phyloP scores from a whole-genome alignment of 2,888 invertebrate species.

The Exocentrus adspersus region DNA sequence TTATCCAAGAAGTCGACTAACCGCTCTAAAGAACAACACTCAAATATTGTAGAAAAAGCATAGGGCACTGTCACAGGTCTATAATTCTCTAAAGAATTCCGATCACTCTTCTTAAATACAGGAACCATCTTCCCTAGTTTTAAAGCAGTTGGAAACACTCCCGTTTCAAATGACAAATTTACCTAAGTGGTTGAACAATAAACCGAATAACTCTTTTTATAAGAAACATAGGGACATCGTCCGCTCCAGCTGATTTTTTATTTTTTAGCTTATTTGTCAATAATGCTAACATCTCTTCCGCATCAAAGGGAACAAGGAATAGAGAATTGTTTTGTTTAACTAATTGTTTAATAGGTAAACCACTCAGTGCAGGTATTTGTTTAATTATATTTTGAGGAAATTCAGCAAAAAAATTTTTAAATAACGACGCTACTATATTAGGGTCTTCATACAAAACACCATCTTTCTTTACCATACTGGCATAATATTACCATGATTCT shows the following conservation, averaged over 20 bases:
- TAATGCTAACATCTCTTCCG: too few species aligned
- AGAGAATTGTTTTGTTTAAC: too few species aligned
- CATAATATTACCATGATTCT: not conserved
- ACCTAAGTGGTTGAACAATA: not conserved
- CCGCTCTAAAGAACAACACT: constrained; percentile 1
- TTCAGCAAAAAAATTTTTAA: not conserved
- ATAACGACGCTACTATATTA: not conserved
- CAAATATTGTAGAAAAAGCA: constrained; percentile 11
- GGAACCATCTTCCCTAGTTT: constrained; percentile 12
- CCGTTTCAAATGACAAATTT: constrained; percentile 10
- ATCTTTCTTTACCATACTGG: not conserved
- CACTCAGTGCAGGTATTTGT: not conserved
- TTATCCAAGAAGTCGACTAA: not conserved
- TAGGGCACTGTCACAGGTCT: constrained; percentile 6
- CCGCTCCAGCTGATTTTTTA: not conserved
- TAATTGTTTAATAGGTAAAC: too few species aligned
- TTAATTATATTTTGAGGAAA: not conserved
- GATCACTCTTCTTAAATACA: constrained; percentile 7
- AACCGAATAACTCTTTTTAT: not conserved
- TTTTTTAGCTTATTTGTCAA: not conserved
- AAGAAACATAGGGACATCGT: not conserved
- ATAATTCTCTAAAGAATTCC: constrained; percentile 4
- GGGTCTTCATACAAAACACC: not conserved
- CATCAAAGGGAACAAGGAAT: too few species aligned
- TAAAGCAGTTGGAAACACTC: constrained; percentile 1